Evolutionary conservation across 1,140 invertebrate species (phyloP).

Genomic region (Calliopsis andreniformis): DNA sequence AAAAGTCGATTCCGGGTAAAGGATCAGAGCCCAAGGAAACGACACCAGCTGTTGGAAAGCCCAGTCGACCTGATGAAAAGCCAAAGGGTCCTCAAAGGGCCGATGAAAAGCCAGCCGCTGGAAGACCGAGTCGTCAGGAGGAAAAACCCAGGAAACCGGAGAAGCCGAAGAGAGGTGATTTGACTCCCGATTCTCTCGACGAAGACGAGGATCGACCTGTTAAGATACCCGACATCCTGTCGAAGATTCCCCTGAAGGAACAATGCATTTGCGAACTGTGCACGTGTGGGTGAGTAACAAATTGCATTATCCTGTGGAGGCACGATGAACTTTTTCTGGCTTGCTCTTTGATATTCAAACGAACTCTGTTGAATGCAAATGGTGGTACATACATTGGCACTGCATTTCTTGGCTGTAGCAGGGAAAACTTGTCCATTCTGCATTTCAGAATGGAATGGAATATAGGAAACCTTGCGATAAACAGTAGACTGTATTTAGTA

Average conservation of each 20-base stretch:
- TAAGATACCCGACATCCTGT: constrained; percentile 66
- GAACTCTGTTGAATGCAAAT: neutral
- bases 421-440: too few species aligned
- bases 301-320: neutral
- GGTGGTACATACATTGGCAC: too few species aligned
- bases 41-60: constrained; percentile 53
- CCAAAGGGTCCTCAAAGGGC: constrained; percentile 37
- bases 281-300: constrained; percentile 92
- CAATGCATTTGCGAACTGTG: constrained; percentile 95
- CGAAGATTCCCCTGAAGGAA: constrained; percentile 84
- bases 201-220: constrained; percentile 44
- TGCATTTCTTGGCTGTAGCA: neutral
- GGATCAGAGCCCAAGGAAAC: constrained; percentile 19
- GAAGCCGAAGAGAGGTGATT: constrained; percentile 67
- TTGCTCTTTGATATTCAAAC: neutral
- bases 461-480: too few species aligned
- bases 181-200: constrained; percentile 70
- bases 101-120: constrained; percentile 53
- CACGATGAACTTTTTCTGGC: neutral
- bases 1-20: constrained; percentile 15
- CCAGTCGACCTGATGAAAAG: constrained; percentile 49
- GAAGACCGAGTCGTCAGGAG: constrained; percentile 63
- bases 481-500: too few species aligned
- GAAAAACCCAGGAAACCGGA: constrained; percentile 55
- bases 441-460: too few species aligned